Base-by-base conservation (phyloP, 2,113 vertebrate species). In the Mustela nigripes region DNA sequence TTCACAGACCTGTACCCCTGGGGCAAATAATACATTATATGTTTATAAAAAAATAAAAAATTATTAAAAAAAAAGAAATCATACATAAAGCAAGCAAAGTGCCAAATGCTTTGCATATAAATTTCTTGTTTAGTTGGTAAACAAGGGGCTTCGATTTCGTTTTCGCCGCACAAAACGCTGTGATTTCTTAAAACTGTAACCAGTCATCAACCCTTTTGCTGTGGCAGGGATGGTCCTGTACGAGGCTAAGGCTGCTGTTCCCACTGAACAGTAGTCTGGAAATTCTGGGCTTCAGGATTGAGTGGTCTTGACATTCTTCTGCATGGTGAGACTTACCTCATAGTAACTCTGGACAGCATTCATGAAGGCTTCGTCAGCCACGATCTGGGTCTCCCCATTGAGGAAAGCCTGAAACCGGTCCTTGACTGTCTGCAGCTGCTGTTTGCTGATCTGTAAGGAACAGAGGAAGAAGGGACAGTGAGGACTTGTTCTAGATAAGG, bases 281-380 rank as follows among this genome's bases (percentile, higher is more conserved):
- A 60, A 11, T 19, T 36, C 65, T 2, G 5, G 22, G 16, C 12
- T 12, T 8, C 2, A 16, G 42, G 22, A 33, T 24, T 16, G n/a
- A 16, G 65, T 5, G 11, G 33, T 22, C 50, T 26, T 0, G 21
- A 3, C 63, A 8, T 42, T 53, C 42, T 45, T 14, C 50, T 6
- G 2, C 9, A 3, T 0, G 1, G 15, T 4, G 22, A 28, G 62
- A 26, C 99, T 99, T 98, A 99, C 99, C 98, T 99, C 99, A 0
- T 99, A 99, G 98, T 99, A 99, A 98, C 99, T 99, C 99, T 99
- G 99, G 79, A 99, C 99, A 0, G 99, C 99, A 0, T 99, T 99
- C 99, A 99, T 99, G 98, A 99, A 99, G 5, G 99, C 99, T 98
- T 99, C 99, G 4, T 99, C 99, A 5, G 99, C 99, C 96, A 99